A percentile compares a stretch with the other conserved stretches of the same genome.
These are phyloP conservation scores for Girardinichthys multiradiatus DNA, from an alignment of 2,113 vertebrate genomes.

Conservation along the genomic window DNA sequence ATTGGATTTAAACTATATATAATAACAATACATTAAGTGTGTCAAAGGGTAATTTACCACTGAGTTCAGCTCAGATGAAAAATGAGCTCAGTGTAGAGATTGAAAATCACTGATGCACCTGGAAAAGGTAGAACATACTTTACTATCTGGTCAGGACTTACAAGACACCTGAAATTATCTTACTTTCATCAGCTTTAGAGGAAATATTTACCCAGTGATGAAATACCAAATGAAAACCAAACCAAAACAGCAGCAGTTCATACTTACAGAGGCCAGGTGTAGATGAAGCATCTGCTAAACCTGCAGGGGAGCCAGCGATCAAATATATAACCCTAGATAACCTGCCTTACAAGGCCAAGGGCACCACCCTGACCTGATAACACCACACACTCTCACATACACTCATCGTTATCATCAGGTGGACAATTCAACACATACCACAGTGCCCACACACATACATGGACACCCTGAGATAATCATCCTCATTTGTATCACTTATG, in stretches of 20 bases:
- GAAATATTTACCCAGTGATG: background rate
- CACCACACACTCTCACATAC: conserved; percentile 25
- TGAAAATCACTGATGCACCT: conserved; percentile 43
- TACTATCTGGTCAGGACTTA: background rate
- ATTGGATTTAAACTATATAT: background rate
- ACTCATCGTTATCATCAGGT: conserved; percentile 29
- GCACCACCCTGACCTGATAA: conserved; percentile 59
- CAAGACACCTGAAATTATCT: background rate
- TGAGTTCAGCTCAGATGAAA: conserved; percentile 35
- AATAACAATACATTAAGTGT: background rate
- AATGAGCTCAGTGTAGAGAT: conserved; percentile 32
- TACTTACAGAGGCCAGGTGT: conserved; percentile 66
- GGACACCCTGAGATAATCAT: conserved; percentile 32
- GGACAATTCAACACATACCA: conserved; percentile 25
- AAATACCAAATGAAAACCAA: conserved; percentile 1
- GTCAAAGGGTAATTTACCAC: conserved; percentile 43
- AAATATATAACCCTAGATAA: conserved; percentile 78
- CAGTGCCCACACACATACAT: conserved; percentile 15
- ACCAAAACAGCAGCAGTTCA: conserved; percentile 7
- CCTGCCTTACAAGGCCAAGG: conserved; percentile 76
- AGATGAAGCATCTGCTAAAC: conserved; percentile 54
- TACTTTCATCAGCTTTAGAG: background rate
- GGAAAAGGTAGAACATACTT: conserved; percentile 29
- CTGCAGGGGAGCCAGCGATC: conserved; percentile 51
- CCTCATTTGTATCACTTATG: conserved; percentile 59